phyloP scores from a whole-genome alignment of 2,113 vertebrate species.

The Siphamia tubifer region DNA sequence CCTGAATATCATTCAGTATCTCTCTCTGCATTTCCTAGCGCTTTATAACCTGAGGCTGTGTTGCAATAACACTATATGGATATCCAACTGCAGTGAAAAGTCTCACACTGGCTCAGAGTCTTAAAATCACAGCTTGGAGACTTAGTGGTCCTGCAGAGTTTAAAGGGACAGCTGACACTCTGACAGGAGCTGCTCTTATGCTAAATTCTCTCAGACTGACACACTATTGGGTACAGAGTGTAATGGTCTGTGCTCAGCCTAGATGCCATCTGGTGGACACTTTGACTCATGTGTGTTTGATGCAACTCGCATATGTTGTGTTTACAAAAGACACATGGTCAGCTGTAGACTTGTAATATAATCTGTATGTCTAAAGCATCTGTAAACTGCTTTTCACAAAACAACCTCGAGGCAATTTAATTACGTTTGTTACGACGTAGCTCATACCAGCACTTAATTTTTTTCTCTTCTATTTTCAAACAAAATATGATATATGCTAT shows the following conservation, averaged over 20 bases:
- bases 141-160: slow-evolving; percentile 44
- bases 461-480: too few species aligned
- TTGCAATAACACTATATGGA: slow-evolving; percentile 44
- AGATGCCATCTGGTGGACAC: slow-evolving; percentile 38
- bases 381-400: too few species aligned
- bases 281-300: not conserved
- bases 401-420: too few species aligned
- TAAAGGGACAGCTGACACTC: slow-evolving; percentile 40
- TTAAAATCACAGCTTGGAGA: slow-evolving; percentile 47
- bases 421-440: too few species aligned
- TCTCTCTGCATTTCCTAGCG: slow-evolving; percentile 14
- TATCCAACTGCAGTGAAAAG: slow-evolving; percentile 35
- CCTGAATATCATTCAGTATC: slow-evolving; percentile 47
- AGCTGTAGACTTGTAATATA: too few species aligned
- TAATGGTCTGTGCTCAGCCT: not conserved
- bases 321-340: too few species aligned
- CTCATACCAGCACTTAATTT: not conserved
- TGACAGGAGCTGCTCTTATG: not conserved
- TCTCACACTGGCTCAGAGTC: slow-evolving; percentile 33
- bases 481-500: too few species aligned
- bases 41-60: slow-evolving; percentile 46
- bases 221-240: not conserved
- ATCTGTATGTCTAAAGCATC: too few species aligned
- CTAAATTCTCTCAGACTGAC: slow-evolving; percentile 16
- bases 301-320: too few species aligned